Evolutionary conservation across 2,113 vertebrate species (phyloP).

Genomic region (Columba janthina): DNA sequence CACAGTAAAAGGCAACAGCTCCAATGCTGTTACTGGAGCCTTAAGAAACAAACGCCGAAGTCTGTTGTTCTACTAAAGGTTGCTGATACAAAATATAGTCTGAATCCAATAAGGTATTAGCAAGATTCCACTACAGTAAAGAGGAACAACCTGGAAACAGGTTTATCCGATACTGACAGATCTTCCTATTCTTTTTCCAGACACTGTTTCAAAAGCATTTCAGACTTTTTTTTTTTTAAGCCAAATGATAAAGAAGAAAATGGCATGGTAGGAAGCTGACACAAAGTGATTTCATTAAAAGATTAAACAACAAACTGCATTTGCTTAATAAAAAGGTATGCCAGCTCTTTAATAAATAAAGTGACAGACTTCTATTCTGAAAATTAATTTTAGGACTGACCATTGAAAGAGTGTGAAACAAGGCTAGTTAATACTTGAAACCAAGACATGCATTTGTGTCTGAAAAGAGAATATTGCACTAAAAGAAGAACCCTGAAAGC

Average conservation of each 20-base stretch:
- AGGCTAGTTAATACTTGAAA: constrained; percentile 49
- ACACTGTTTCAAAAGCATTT: constrained; percentile 18
- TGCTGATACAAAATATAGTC: neutral
- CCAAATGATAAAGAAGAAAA: neutral
- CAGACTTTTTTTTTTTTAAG: neutral
- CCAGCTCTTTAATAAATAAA: constrained; percentile 59
- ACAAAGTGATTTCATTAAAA: neutral
- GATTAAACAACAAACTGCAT: constrained; percentile 34
- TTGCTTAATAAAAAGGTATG: constrained; percentile 39
- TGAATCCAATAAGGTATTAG: neutral
- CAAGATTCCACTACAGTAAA: neutral
- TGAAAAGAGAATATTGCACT: constrained; percentile 80
- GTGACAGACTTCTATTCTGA: constrained; percentile 18
- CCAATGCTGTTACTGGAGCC: neutral
- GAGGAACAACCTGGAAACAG: constrained; percentile 2
- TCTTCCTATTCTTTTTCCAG: constrained; percentile 47
- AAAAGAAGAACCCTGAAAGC: constrained; percentile 48
- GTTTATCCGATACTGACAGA: neutral
- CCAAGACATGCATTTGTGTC: constrained; percentile 66
- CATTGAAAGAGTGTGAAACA: constrained; percentile 41
- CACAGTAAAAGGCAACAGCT: constrained; percentile 33
- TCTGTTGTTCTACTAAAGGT: constrained; percentile 10
- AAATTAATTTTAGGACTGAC: constrained; percentile 53
- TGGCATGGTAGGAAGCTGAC: neutral
- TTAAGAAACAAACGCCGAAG: neutral